Conservation (phyloP, 2,113 vertebrate species). For the Tupaia chinensis region DNA sequence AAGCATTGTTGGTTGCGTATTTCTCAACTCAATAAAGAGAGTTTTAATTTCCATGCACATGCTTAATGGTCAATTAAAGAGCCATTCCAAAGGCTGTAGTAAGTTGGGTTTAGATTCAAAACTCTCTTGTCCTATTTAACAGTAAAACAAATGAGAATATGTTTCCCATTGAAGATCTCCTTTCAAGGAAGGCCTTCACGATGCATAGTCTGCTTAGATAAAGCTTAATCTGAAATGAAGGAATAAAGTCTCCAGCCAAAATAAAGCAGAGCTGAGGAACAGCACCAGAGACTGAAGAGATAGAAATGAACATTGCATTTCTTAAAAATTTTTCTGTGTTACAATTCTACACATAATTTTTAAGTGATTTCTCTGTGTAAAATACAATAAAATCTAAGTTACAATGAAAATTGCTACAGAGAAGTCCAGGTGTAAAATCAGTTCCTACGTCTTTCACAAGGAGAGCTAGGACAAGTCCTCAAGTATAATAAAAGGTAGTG, state of each 20-base stretch:
- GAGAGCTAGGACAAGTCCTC: background rate
- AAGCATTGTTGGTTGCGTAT: background rate
- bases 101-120: conserved; percentile 55
- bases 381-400: background rate
- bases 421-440: background rate
- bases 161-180: background rate
- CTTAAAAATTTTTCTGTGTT: background rate
- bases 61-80: conserved; percentile 57
- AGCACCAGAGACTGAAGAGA: background rate
- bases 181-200: background rate
- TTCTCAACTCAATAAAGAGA: conserved; percentile 47
- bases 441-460: background rate
- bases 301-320: background rate
- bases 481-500: background rate
- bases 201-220: background rate
- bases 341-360: background rate
- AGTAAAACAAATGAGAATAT: background rate
- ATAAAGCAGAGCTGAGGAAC: background rate
- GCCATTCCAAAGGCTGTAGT: background rate
- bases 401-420: background rate
- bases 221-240: background rate
- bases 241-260: background rate
- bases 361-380: background rate
- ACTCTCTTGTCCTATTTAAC: conserved; percentile 28
- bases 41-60: background rate